Conservation (phyloP, 2,888 invertebrate genomes). For the Acanthococcus lagerstroemiae region DNA sequence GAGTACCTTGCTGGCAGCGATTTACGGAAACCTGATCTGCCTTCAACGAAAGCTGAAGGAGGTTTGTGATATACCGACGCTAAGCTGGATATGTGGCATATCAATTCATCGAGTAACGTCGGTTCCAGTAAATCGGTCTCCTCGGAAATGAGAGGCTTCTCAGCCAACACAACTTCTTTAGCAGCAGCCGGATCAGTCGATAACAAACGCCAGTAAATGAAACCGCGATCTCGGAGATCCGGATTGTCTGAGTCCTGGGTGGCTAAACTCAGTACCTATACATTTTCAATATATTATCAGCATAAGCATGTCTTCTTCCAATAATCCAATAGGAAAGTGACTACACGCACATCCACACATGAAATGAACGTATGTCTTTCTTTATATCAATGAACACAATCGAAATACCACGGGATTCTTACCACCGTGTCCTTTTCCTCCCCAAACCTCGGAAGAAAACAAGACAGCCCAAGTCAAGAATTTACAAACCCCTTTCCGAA, state of each 20-base stretch:
- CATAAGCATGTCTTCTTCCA: too few species aligned
- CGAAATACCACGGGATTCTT: too few species aligned
- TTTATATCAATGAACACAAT: neutral
- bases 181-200: conserved; percentile 99
- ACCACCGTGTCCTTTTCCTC: too few species aligned
- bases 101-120: conserved; percentile 91
- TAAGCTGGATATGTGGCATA: conserved; percentile 95
- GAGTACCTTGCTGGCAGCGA: conserved; percentile 55
- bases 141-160: conserved; percentile 97
- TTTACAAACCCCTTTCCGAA: neutral
- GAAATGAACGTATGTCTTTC: neutral
- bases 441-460: too few species aligned
- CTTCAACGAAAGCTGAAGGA: conserved; percentile 96
- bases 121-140: conserved; percentile 97
- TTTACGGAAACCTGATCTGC: conserved; percentile 60
- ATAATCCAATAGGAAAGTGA: too few species aligned
- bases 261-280: conserved; percentile 64
- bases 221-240: conserved; percentile 93
- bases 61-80: conserved; percentile 99
- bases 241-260: conserved; percentile 96
- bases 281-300: too few species aligned
- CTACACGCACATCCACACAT: neutral
- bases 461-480: too few species aligned
- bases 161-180: conserved; percentile 96
- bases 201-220: conserved; percentile 96